phyloP scores from a whole-genome alignment of 2,113 vertebrate genomes.

The Vidua macroura region DNA sequence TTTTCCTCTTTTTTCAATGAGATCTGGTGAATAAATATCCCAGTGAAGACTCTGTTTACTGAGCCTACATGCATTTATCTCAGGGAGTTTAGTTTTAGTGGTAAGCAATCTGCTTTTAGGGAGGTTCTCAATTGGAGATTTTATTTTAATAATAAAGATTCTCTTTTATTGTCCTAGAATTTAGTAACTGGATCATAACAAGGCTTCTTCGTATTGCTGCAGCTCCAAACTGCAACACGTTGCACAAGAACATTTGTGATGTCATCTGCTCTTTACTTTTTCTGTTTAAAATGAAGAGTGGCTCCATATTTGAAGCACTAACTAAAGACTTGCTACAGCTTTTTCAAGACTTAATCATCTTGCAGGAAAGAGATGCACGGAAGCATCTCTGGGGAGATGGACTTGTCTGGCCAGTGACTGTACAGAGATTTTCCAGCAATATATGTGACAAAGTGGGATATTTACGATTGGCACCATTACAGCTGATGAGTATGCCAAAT shows the following conservation, averaged over 20 bases:
- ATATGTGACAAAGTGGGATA: constrained; percentile 60
- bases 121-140: neutral
- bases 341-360: constrained; percentile 79
- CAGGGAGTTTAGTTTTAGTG: neutral
- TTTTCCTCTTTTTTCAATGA: neutral
- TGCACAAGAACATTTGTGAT: constrained; percentile 82
- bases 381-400: neutral
- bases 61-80: neutral
- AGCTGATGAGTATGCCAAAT: constrained; percentile 75
- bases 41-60: neutral
- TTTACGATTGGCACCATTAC: constrained; percentile 81
- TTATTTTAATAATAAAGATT: neutral
- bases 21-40: neutral
- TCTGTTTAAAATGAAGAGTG: constrained; percentile 84
- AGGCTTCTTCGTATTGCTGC: constrained; percentile 89
- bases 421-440: constrained; percentile 75
- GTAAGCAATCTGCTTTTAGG: neutral
- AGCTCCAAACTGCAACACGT: constrained; percentile 81
- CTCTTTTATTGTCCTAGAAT: constrained; percentile 77
- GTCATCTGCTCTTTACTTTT: constrained; percentile 89
- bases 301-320: constrained; percentile 81
- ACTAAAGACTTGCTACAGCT: constrained; percentile 82
- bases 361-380: constrained; percentile 66
- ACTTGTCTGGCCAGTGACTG: constrained; percentile 79
- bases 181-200: constrained; percentile 91